These are phyloP conservation scores for Saccostrea glomerata DNA, from an alignment of 1,140 invertebrate species.

Conservation along the genomic window DNA sequence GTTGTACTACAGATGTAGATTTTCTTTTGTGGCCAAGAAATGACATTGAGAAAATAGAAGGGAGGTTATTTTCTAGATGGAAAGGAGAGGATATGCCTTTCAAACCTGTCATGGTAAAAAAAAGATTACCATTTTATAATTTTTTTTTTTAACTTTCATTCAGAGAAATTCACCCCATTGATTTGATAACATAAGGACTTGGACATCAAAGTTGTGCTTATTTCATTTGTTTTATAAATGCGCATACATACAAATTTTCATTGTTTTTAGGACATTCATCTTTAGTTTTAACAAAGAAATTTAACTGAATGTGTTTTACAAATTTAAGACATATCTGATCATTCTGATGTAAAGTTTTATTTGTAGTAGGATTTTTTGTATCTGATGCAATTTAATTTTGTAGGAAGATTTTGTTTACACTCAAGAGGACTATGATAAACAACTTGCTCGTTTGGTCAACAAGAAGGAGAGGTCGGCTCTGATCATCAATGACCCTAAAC, in stretches of 20 bases:
- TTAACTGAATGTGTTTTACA: no score
- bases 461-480: conserved; percentile 71
- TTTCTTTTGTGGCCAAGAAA: conserved; percentile 78
- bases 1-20: conserved; percentile 76
- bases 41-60: conserved; percentile 76
- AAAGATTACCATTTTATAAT: background rate
- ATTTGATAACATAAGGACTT: no score
- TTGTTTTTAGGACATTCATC: no score
- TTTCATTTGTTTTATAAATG: no score
- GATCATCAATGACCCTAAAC: conserved; percentile 75
- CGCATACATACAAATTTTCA: no score
- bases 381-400: conserved; percentile 27
- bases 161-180: no score
- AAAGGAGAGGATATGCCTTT: conserved; percentile 72
- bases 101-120: conserved; percentile 63
- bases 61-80: conserved; percentile 77
- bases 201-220: no score
- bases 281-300: no score
- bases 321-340: no score
- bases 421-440: conserved; percentile 74
- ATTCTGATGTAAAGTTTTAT: background rate
- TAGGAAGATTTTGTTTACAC: conserved; percentile 67
- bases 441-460: conserved; percentile 69
- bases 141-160: background rate
- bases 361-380: conserved; percentile 62